phyloP scores from a whole-genome alignment of 2,888 invertebrate genomes.

The Disparrhopalites patrizii region DNA sequence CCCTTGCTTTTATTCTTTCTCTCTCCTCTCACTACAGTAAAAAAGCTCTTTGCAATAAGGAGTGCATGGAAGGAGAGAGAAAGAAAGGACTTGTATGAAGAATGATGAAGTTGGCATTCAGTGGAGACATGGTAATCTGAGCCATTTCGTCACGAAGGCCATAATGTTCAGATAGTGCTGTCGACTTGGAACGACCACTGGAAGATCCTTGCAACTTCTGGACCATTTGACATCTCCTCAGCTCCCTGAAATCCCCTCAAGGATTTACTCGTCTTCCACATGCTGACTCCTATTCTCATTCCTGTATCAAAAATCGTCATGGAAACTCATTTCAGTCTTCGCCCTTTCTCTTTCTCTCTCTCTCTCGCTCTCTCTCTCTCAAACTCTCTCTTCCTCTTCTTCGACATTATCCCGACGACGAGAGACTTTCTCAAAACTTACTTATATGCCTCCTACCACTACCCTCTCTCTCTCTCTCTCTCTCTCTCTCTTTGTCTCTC shows the following conservation, averaged over 20 bases:
- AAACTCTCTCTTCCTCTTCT: slow-evolving; percentile 4
- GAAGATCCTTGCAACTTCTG: slow-evolving; percentile 46
- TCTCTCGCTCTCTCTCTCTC: too few species aligned
- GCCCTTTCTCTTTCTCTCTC: neutral
- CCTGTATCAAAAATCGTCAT: slow-evolving; percentile 31
- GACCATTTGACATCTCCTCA: slow-evolving; percentile 49
- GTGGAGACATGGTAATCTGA: slow-evolving; percentile 49
- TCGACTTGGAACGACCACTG: slow-evolving; percentile 40
- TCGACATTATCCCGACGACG: slow-evolving; percentile 14
- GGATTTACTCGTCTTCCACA: slow-evolving; percentile 45
- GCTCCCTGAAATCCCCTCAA: slow-evolving; percentile 47
- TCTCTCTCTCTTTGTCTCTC: neutral
- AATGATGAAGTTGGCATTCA: slow-evolving; percentile 48
- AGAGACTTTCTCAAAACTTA: neutral
- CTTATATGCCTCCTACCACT: neutral
- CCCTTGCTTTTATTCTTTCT: too few species aligned
- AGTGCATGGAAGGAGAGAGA: slow-evolving; percentile 9
- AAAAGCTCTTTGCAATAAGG: slow-evolving; percentile 10
- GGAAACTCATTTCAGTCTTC: slow-evolving; percentile 20
- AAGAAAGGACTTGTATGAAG: slow-evolving; percentile 34
- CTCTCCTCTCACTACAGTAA: too few species aligned
- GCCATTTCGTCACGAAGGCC: slow-evolving; percentile 47
- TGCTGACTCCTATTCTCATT: slow-evolving; percentile 40
- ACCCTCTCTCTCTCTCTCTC: slow-evolving; percentile 2
- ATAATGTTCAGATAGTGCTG: slow-evolving; percentile 38